Percentiles rank a stretch among this genome's conserved stretches.
Conservation (phyloP, 2,113 vertebrate genomes). For the Parus major region DNA sequence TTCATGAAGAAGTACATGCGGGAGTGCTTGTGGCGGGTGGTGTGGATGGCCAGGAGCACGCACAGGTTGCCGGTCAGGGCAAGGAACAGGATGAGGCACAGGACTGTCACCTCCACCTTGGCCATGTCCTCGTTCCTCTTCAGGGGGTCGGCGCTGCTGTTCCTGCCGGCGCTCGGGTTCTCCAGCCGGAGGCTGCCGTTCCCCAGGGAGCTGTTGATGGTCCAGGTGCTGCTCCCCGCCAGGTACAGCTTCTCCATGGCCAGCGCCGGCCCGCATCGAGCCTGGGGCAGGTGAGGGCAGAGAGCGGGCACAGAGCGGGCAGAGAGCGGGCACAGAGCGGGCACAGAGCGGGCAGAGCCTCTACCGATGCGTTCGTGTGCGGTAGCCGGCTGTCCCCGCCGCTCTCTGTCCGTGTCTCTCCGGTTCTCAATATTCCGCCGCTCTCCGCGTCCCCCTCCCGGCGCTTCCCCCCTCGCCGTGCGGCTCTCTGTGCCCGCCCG, state of each 20-base stretch:
- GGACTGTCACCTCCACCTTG: constrained; percentile 92
- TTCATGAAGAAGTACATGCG: constrained; percentile 99
- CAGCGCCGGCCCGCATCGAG: not conserved
- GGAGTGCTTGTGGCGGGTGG: constrained; percentile 87
- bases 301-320: too few relatives aligned
- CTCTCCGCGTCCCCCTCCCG: not conserved
- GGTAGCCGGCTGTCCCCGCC: not conserved
- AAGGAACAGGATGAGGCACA: constrained; percentile 88
- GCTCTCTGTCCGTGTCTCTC: not conserved
- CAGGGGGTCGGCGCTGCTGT: constrained; percentile 78
- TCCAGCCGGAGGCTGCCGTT: constrained; percentile 71
- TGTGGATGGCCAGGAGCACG: constrained; percentile 89
- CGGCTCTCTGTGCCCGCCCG: not conserved
- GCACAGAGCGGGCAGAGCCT: not conserved
- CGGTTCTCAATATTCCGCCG: not conserved
- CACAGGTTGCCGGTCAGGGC: constrained; percentile 91
- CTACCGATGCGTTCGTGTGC: rapidly evolving
- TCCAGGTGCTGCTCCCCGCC: not conserved
- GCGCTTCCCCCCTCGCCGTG: not conserved
- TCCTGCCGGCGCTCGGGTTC: constrained; percentile 65
- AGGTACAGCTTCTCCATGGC: constrained; percentile 62
- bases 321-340: not conserved
- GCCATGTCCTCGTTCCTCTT: constrained; percentile 93
- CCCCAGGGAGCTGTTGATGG: constrained; percentile 70
- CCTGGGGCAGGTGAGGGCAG: not conserved